Percentiles rank a stretch among this genome's conserved stretches.
These are phyloP conservation scores for Chrysotoxum bicinctum DNA, from an alignment of 2,888 invertebrate species.

Conservation along the genomic window DNA sequence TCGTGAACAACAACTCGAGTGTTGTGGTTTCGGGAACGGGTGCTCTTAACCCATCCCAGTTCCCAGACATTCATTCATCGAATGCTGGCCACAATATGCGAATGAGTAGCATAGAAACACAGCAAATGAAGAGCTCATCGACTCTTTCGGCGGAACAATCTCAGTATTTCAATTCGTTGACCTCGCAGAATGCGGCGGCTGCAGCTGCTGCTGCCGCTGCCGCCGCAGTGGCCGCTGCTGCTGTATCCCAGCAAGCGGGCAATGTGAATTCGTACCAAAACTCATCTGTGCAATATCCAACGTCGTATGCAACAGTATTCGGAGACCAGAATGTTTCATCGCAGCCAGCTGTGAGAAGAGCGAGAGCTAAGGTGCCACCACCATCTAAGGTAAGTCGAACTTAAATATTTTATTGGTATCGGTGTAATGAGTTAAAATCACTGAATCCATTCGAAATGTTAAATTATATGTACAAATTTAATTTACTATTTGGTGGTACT, in stretches of 20 bases:
- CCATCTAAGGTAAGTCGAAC: conserved; percentile 87
- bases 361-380: conserved; percentile 90
- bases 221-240: conserved; percentile 67
- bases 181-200: conserved; percentile 78
- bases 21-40: conserved; percentile 73
- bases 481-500: background rate
- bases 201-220: conserved; percentile 60
- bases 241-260: conserved; percentile 71
- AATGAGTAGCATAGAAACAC: conserved; percentile 75
- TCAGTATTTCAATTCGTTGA: conserved; percentile 84
- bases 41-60: conserved; percentile 60
- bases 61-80: conserved; percentile 70
- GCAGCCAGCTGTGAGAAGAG: conserved; percentile 82
- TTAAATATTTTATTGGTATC: too few species aligned
- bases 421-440: background rate
- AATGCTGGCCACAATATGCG: conserved; percentile 76
- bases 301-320: conserved; percentile 80
- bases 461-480: too few species aligned
- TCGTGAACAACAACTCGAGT: conserved; percentile 77
- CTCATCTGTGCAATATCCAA: conserved; percentile 78
- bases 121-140: conserved; percentile 84
- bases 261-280: conserved; percentile 74
- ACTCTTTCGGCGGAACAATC: conserved; percentile 85
- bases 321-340: conserved; percentile 76
- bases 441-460: too few species aligned